Conservation (phyloP, 1,140 invertebrate species). For the Sminthurides bifidus region DNA sequence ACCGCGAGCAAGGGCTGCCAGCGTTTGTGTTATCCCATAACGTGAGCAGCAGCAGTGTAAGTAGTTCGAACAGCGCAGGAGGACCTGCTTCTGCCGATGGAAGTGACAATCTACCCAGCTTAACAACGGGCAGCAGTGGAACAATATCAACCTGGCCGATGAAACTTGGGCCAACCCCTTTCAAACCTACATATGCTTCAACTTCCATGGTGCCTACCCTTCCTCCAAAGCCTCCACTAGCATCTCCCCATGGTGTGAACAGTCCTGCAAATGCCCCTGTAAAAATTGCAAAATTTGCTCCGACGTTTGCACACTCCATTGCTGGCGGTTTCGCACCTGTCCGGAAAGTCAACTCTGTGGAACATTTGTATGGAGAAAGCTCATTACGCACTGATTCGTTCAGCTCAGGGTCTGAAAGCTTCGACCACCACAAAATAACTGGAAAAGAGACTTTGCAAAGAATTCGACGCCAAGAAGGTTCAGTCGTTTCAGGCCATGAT, state of each 20-base stretch:
- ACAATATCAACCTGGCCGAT: slow-evolving; percentile 21
- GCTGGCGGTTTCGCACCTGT: no score
- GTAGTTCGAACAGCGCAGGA: slow-evolving; percentile 22
- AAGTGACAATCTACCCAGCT: background rate
- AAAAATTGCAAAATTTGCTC: background rate
- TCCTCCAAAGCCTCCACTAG: slow-evolving; percentile 25
- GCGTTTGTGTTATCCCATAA: slow-evolving; percentile 10
- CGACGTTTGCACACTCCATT: slow-evolving; percentile 1
- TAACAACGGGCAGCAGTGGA: slow-evolving; percentile 11
- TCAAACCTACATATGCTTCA: slow-evolving; percentile 19
- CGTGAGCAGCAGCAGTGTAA: slow-evolving; percentile 25
- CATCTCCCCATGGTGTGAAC: background rate
- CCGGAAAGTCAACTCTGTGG: slow-evolving; percentile 37
- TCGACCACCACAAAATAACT: slow-evolving; percentile 10
- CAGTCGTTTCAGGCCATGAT: slow-evolving; percentile 9
- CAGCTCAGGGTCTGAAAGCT: slow-evolving; percentile 18
- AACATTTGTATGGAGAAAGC: slow-evolving; percentile 34
- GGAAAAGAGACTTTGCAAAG: slow-evolving; percentile 37
- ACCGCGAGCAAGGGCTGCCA: slow-evolving; percentile 13
- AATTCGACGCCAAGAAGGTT: slow-evolving; percentile 41
- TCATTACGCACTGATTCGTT: slow-evolving; percentile 23
- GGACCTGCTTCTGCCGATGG: slow-evolving; percentile 4
- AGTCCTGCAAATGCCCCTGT: background rate
- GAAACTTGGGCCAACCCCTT: slow-evolving; percentile 26
- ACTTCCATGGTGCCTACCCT: slow-evolving; percentile 15